Conservation (phyloP, 2,888 invertebrate genomes). For the Stenotaenia linearis region DNA sequence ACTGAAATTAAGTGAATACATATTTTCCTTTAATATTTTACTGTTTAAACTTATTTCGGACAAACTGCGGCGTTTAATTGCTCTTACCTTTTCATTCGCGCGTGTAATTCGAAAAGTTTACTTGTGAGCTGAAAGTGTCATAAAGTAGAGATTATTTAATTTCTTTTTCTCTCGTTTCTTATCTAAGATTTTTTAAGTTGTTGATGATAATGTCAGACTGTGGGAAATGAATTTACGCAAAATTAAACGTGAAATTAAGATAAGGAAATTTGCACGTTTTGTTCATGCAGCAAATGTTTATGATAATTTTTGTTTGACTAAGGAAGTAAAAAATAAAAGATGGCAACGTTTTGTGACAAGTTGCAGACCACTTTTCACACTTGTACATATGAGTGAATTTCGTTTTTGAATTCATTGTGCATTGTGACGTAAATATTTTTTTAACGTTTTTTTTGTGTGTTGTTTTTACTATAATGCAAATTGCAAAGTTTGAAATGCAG, state of each 20-base stretch:
- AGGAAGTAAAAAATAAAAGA: background rate
- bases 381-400: background rate
- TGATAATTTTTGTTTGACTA: background rate
- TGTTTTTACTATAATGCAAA: too few species aligned
- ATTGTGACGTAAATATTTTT: too few species aligned
- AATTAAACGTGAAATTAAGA: background rate
- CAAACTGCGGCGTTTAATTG: too few species aligned
- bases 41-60: too few species aligned
- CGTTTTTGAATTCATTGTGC: background rate
- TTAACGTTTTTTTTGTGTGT: too few species aligned
- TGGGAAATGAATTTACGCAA: conserved; percentile 1
- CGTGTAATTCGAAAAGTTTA: background rate
- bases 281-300: background rate
- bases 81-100: background rate
- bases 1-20: too few species aligned
- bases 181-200: background rate
- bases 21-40: too few species aligned
- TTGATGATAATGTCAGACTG: background rate
- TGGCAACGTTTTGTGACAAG: background rate
- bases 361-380: background rate
- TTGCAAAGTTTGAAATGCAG: too few species aligned
- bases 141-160: background rate
- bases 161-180: background rate
- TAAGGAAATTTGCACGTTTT: background rate
- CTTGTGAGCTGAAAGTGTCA: background rate